Base-by-base conservation (phyloP, 2,797 vertebrate species). In the Smutsia gigantea region DNA sequence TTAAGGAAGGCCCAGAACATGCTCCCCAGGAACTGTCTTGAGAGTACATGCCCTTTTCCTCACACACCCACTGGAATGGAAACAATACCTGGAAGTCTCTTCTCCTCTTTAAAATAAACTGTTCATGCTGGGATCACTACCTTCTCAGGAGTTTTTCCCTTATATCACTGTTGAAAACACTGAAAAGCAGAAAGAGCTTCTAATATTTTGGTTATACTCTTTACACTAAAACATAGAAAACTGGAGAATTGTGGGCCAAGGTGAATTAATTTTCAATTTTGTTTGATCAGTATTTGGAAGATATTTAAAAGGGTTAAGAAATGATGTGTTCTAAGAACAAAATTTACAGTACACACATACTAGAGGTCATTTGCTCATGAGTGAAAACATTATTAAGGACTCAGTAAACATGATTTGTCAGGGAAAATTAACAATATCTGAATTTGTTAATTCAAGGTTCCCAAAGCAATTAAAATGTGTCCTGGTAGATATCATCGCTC, bases 211-310 rank as follows among this genome's bases (percentile, higher is more conserved):
- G 49, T 46, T 87, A 4, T 5, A 6, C 6, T 69, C 7, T 92
- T 90, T 71, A 66, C 10, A 84, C 88, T 90, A 91, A 94, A 74
- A 78, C 8, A 31, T 1, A 17, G 29, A 37, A 21, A 46, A 39
- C 7, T 25, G 25, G 55, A 53, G 9, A 63, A 57, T 7, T n/a
- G 4, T n/a, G 8, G 53, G 34, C 25, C 21, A 9, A 59, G 68
- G n/a, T 34, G 29, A 72, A 57, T 3, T 37, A 49, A 64, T 63
- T 84, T 84, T 61, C 66, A 57, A 0, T 68, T 29, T 61, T 68
- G 5, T 87, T 27, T 92, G 7, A 64, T 90, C 59, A 91, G 31
- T 63, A 0, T 95, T 89, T 95, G 68, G 92, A 96, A 96, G 94
- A 94, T 68, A 83, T 17, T 8, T 25, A 6, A 93, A 37, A 46